Evolutionary conservation across 2,113 vertebrate species (phyloP).

Genomic region (Podilymbus podiceps): DNA sequence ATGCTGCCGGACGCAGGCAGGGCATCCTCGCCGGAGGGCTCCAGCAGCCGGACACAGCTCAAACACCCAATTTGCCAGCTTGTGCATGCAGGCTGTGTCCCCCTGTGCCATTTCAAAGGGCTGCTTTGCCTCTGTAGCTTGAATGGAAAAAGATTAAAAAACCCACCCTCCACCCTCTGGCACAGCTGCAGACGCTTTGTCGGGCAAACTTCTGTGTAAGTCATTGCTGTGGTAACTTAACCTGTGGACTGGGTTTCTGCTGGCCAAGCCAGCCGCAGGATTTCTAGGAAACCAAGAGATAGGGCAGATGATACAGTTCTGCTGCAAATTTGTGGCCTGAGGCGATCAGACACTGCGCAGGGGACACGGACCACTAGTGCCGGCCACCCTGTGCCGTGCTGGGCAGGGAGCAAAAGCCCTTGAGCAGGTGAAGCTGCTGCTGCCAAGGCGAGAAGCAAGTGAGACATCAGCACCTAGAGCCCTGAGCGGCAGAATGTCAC

Average conservation of each 20-base stretch:
- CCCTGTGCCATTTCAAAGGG: accelerated
- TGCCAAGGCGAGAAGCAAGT: background rate
- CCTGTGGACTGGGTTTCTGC: background rate
- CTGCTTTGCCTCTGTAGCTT: background rate
- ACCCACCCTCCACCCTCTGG: background rate
- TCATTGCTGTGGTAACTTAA: background rate
- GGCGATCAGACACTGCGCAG: accelerated
- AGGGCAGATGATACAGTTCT: background rate
- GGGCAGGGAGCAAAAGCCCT: background rate
- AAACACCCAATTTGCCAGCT: accelerated
- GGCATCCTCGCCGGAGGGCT: background rate
- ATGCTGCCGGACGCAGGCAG: background rate
- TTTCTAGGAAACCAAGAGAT: background rate
- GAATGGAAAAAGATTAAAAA: background rate
- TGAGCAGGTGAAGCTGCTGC: background rate
- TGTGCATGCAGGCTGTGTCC: background rate
- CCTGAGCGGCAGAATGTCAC: background rate
- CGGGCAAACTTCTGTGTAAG: background rate
- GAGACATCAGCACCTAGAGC: background rate
- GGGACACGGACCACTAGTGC: accelerated
- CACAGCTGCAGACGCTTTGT: accelerated
- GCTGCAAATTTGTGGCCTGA: background rate
- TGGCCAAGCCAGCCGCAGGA: background rate
- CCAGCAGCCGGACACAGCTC: background rate
- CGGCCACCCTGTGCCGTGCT: background rate